Evolutionary conservation across 2,797 vertebrate species (phyloP).

Genomic region (Takifugu ocellatus): DNA sequence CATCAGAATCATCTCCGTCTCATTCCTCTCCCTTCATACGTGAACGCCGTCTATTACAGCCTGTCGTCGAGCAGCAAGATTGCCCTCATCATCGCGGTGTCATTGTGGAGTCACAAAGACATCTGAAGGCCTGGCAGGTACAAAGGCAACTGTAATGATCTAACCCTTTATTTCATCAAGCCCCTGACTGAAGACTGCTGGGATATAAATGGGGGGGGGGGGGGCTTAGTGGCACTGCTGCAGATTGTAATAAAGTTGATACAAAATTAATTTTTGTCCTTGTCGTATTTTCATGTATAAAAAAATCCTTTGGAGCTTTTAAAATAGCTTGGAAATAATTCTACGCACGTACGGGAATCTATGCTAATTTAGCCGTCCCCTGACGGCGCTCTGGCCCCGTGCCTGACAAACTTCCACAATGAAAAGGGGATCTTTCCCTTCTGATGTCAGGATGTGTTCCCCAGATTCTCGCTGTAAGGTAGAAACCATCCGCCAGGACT

Average conservation of each 20-base stretch:
- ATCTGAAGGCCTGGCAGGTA: constrained; percentile 35
- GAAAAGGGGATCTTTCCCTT: no score
- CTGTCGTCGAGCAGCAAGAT: constrained; percentile 9
- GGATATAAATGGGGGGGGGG: no score
- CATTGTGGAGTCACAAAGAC: constrained; percentile 17
- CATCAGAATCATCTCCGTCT: constrained; percentile 26
- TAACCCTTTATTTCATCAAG: constrained; percentile 8
- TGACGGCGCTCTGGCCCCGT: neutral
- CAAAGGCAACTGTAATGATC: constrained; percentile 5
- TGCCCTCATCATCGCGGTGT: constrained; percentile 33
- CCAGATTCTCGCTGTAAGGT: neutral
- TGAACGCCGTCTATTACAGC: neutral
- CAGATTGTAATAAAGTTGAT: no score
- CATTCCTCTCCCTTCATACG: neutral
- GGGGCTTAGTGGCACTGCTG: no score
- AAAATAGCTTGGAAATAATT: no score
- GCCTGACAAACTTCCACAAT: no score
- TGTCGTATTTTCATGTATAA: no score
- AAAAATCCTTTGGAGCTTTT: no score
- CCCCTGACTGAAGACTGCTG: neutral
- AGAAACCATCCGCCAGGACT: no score
- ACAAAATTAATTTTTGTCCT: no score
- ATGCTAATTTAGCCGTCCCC: no score
- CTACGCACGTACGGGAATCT: no score
- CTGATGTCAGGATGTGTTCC: neutral